Conservation (phyloP, 2,888 invertebrate genomes). For the Boloria euphrosyne region DNA sequence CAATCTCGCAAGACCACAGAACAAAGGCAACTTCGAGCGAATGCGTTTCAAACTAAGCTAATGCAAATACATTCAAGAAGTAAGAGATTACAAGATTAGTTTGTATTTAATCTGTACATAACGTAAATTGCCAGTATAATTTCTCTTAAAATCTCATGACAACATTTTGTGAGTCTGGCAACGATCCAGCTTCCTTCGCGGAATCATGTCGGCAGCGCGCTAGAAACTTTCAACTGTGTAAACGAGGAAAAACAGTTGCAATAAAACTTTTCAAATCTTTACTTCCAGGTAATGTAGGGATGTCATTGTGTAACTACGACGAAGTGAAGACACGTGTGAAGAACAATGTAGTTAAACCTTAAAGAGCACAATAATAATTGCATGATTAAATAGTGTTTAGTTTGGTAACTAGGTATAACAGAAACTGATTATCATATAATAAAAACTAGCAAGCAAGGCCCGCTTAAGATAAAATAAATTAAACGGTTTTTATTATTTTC, state of each 20-base stretch:
- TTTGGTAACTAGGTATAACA: too few species aligned
- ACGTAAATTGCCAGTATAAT: constrained; percentile 31
- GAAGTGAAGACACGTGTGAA: background rate
- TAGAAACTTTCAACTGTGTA: constrained; percentile 35
- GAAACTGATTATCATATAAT: too few species aligned
- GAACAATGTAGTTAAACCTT: background rate
- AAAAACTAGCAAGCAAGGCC: too few species aligned
- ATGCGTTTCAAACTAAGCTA: constrained; percentile 1
- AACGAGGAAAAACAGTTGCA: constrained; percentile 36
- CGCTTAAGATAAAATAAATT: too few species aligned
- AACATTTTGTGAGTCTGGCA: constrained; percentile 60
- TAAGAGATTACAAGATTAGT: constrained; percentile 23
- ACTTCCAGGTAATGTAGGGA: constrained; percentile 24
- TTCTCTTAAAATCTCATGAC: constrained; percentile 55
- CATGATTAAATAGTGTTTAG: too few species aligned
- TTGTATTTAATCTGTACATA: constrained; percentile 14
- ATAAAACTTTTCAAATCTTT: constrained; percentile 37
- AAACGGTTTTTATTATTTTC: too few species aligned
- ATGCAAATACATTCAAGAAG: constrained; percentile 22
- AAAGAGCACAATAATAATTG: too few species aligned
- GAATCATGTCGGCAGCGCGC: constrained; percentile 36
- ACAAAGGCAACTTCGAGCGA: constrained; percentile 10
- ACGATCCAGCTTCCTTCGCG: constrained; percentile 52
- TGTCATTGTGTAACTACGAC: constrained; percentile 11
- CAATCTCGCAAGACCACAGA: constrained; percentile 10